Evolutionary conservation across 2,888 invertebrate genomes (phyloP).

Genomic region (Arctia plantaginis): DNA sequence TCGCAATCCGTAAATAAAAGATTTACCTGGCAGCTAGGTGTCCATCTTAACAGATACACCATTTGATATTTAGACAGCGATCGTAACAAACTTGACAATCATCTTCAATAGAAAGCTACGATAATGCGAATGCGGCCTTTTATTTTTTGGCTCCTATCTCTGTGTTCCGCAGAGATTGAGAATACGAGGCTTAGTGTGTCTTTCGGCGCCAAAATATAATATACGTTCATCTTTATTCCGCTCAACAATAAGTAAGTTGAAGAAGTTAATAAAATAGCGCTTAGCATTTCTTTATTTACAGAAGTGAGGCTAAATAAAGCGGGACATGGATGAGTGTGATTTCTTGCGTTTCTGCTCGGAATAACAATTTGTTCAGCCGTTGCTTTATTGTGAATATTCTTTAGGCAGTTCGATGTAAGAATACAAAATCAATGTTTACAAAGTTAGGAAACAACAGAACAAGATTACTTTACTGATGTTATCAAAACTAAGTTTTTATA

Average conservation of each 20-base stretch:
- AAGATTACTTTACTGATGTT: neutral
- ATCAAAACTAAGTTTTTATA: neutral
- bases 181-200: slow-evolving; percentile 47
- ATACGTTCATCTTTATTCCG: slow-evolving; percentile 66
- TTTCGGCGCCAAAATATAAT: slow-evolving; percentile 56
- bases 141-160: slow-evolving; percentile 62
- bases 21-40: slow-evolving; percentile 61
- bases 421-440: slow-evolving; percentile 20
- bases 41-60: slow-evolving; percentile 37
- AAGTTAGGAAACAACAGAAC: neutral
- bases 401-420: slow-evolving; percentile 23
- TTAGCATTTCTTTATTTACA: slow-evolving; percentile 62
- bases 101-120: slow-evolving; percentile 57
- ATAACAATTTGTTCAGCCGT: slow-evolving; percentile 47
- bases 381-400: slow-evolving; percentile 34
- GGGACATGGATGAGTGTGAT: slow-evolving; percentile 60
- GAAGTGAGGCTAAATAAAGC: slow-evolving; percentile 62
- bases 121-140: slow-evolving; percentile 57
- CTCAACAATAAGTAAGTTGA: slow-evolving; percentile 58
- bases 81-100: slow-evolving; percentile 56
- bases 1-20: slow-evolving; percentile 69
- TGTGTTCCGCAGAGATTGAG: slow-evolving; percentile 54
- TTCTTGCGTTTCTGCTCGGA: slow-evolving; percentile 56
- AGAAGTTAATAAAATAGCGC: slow-evolving; percentile 69
- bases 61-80: slow-evolving; percentile 35